Evolutionary conservation across 1,140 invertebrate species (phyloP), one percentile per base, ranked within the genome.

Genomic region (Drepana arcuata): DNA sequence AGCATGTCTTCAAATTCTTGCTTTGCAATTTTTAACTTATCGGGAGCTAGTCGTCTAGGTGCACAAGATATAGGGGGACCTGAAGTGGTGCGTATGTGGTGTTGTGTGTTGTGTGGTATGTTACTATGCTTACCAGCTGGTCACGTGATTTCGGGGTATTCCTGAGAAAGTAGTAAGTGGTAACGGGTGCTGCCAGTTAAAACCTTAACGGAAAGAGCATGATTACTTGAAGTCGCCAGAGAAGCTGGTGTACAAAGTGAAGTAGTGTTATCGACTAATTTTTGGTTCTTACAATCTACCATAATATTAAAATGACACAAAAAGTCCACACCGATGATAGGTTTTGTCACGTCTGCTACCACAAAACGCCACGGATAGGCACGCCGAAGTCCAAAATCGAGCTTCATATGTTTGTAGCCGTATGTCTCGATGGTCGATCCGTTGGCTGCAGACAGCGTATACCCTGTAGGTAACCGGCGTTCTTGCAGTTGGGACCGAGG

Each of bases 241-340:
- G 25, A 21, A 30, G 36, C 36, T 14, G 12, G 6, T 6, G 36
- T 18, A 2, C 9, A 30, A 9, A 30, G 2, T 11, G 16, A 9
- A 18, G 37, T 39, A 14, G 18, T 23, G 26, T 16, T 32, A 25
- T 39, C 37, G 15, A 39, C 16, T 24, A 39, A 23, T 3, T 24
- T 12, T 10, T 39, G 10, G 32, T 39, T 21, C 4, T 9, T 4
- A 21, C 4, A 4, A 9, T 21, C 18, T 21, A 21, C 18, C 4
- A 21, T 11, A 12, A 32, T 12, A 14, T 32, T 32, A 26, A 21
- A 39, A 16, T 34, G 15, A 7, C 15, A 34, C 14, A 41, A 41
- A 29, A 41, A 41, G 30, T 41, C 39, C 13, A 41, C 32, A 4
- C 39, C 39, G 28, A 41, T 41, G 6, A 41, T 41, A 2, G 39